These are phyloP conservation scores for Lycocorax pyrrhopterus DNA, from an alignment of 2,113 vertebrate genomes.

Conservation along the genomic window DNA sequence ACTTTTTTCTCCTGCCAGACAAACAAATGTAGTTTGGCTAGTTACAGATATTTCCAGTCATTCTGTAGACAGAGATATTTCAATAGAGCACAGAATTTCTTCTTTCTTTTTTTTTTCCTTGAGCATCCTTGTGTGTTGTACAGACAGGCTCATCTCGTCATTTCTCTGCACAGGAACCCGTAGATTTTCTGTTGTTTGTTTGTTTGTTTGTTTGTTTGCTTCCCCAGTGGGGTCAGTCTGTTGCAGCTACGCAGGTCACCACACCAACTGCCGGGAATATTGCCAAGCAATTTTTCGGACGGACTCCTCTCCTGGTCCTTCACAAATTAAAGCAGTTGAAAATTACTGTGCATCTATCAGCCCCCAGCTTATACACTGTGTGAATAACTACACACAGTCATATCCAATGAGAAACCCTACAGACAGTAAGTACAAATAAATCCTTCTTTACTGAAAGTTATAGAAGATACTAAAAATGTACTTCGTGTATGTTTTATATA, in stretches of 20 bases:
- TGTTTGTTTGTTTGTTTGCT: neutral
- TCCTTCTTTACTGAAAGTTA: neutral
- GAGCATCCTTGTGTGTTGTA: neutral
- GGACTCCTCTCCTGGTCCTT: conserved; percentile 92
- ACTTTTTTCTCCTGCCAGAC: neutral
- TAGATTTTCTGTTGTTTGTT: neutral
- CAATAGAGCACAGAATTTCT: neutral
- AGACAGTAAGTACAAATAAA: conserved; percentile 85
- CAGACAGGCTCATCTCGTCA: neutral
- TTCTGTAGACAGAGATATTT: neutral
- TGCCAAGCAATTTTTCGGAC: conserved; percentile 99
- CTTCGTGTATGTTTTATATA: neutral
- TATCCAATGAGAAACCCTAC: conserved; percentile 94
- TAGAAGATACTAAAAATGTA: neutral
- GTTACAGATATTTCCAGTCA: neutral
- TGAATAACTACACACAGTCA: conserved; percentile 95
- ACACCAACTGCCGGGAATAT: conserved; percentile 95
- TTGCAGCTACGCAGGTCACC: conserved; percentile 93
- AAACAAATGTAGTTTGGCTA: neutral
- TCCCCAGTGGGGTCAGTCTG: conserved; percentile 91
- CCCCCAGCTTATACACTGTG: conserved; percentile 88
- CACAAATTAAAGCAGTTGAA: conserved; percentile 93
- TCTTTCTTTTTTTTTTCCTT: too few species aligned
- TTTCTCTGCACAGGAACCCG: neutral
- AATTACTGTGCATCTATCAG: conserved; percentile 92